Percentiles rank a stretch among this genome's conserved stretches.
phyloP scores from a whole-genome alignment of 2,797 vertebrate species.

The Chelon auratus region DNA sequence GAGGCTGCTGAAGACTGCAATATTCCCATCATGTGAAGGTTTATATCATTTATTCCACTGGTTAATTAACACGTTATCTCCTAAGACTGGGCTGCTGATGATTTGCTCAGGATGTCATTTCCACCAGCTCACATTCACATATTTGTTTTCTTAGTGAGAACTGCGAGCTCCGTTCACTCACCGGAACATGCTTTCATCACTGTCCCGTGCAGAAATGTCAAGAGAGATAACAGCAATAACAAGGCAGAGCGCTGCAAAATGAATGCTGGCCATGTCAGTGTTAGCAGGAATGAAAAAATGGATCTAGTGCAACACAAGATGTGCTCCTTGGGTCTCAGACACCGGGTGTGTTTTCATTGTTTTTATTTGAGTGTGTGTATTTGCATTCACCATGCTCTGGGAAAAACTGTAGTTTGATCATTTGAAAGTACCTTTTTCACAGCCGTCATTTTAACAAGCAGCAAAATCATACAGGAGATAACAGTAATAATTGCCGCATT shows the following conservation, averaged over 20 bases:
- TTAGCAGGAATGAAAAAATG: slow-evolving; percentile 4
- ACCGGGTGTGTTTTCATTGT: no score
- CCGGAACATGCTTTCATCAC: slow-evolving; percentile 4
- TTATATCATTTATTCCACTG: background rate
- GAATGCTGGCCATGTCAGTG: slow-evolving; percentile 4
- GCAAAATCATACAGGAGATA: background rate
- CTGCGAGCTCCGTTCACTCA: background rate
- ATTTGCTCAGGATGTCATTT: background rate
- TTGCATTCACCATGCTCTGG: no score
- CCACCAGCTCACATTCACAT: slow-evolving; percentile 6
- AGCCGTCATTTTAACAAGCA: background rate
- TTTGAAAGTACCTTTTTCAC: background rate
- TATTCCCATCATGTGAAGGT: background rate
- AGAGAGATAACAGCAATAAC: slow-evolving; percentile 12
- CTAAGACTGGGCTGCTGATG: background rate
- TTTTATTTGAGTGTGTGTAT: no score
- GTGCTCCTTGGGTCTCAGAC: no score
- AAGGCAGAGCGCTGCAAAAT: slow-evolving; percentile 28
- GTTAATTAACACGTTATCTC: background rate
- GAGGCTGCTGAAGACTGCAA: background rate
- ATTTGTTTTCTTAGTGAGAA: background rate
- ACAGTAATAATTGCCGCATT: background rate
- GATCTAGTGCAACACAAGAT: slow-evolving; percentile 7
- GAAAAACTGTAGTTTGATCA: no score
- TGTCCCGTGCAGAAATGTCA: slow-evolving; percentile 15